A percentile compares a stretch with the other conserved stretches of the same genome.
phyloP scores from a whole-genome alignment of 2,888 invertebrate genomes.

The Thecophora atra region DNA sequence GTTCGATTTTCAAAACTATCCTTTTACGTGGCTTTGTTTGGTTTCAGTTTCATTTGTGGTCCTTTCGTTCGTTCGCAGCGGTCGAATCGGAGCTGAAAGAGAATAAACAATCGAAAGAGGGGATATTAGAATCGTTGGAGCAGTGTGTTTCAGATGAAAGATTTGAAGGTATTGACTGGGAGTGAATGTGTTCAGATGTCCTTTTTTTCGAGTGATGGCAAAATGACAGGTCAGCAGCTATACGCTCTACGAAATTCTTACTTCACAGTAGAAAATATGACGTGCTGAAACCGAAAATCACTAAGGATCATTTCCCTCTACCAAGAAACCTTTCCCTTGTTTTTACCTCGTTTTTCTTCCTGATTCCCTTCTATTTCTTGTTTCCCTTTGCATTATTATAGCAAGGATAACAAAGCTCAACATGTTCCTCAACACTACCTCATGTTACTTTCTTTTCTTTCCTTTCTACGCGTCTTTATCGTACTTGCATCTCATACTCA shows the following conservation, averaged over 20 bases:
- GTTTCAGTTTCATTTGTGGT: background rate
- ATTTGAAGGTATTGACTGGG: background rate
- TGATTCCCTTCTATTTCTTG: background rate
- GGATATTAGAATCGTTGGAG: constrained; percentile 8
- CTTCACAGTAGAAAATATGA: too few species aligned
- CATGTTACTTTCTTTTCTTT: too few species aligned
- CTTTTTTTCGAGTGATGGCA: background rate
- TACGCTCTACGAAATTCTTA: too few species aligned
- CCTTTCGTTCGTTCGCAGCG: background rate
- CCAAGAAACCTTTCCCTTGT: background rate
- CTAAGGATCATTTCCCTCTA: background rate
- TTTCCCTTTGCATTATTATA: background rate
- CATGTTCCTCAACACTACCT: too few species aligned
- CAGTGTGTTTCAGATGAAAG: background rate
- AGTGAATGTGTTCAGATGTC: background rate
- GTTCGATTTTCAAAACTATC: background rate
- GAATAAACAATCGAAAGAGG: background rate
- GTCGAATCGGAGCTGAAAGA: background rate
- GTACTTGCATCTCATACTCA: too few species aligned
- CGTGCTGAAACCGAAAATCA: background rate
- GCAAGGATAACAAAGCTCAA: too few species aligned
- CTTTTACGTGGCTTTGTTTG: background rate
- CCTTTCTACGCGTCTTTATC: too few species aligned
- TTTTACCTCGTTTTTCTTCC: background rate
- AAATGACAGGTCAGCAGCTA: background rate